These are phyloP conservation scores for Agraylea sexmaculata DNA, from an alignment of 1,140 invertebrate genomes.

Conservation along the genomic window DNA sequence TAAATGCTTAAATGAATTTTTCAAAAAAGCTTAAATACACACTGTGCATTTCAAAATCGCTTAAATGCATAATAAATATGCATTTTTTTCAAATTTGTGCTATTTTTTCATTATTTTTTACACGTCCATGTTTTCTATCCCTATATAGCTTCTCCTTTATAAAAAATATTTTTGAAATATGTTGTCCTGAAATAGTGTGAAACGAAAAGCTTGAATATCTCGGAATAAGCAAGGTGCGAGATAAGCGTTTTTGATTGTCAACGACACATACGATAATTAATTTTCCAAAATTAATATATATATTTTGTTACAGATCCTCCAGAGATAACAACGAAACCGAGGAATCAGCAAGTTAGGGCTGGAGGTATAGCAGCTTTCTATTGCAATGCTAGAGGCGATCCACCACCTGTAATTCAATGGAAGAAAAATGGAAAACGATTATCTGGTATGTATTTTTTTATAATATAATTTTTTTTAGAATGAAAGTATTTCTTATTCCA, in stretches of 20 bases:
- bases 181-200: background rate
- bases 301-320: constrained; percentile 64
- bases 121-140: constrained; percentile 11
- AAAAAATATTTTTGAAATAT: background rate
- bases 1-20: too few relatives aligned
- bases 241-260: constrained; percentile 4
- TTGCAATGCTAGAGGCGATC: constrained; percentile 85
- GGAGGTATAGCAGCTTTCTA: constrained; percentile 91
- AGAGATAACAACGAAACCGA: constrained; percentile 74
- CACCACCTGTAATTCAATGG: constrained; percentile 79
- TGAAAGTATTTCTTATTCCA: background rate
- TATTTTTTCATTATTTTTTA: too few relatives aligned
- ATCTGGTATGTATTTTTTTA: constrained; percentile 50
- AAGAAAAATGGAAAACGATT: constrained; percentile 80
- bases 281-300: constrained; percentile 3
- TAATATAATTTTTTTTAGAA: constrained; percentile 3
- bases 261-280: constrained; percentile 1
- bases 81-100: too few relatives aligned
- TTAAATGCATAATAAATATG: too few relatives aligned
- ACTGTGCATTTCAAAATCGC: too few relatives aligned
- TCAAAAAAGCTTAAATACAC: too few relatives aligned
- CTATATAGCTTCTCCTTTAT: background rate
- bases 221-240: constrained; percentile 1
- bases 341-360: constrained; percentile 75
- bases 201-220: background rate